Base-by-base conservation (phyloP, 2,888 invertebrate genomes). In the Baccha elongata region DNA sequence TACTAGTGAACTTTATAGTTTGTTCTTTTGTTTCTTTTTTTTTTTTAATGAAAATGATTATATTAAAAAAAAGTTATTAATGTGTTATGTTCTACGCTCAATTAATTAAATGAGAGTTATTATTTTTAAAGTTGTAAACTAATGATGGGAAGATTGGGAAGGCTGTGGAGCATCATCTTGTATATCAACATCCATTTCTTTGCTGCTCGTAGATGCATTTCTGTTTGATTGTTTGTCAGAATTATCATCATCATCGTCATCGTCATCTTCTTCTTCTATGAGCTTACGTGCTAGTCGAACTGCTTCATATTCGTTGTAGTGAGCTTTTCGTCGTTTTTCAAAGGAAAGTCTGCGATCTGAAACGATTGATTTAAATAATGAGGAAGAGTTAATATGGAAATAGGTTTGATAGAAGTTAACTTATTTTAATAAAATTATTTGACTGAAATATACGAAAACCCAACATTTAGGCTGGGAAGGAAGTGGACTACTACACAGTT, bases 261-360 rank as follows among this genome's bases (percentile, higher is more conserved):
- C 96, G 1, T 96, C 97, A 26, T 96, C 96, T 73, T 98, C 98
- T 88, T 98, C 96, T 86, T 96, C 94, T 92, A 98, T 93, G 85
- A 98, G 92, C 91, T 98, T 96, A 86, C 97, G 93, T 21, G 98
- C 98, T 88, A 98, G 91, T 90, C 97, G 96, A 6, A 99, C 95
- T 0, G 98, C 98, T 91, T 98, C 95, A 91, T 96, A 99, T 91
- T 99, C 99, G 91, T 99, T 98, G 91, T 99, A 99, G 88, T 99
- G 99, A 87, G 96, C 95, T 92, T 98, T 99, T 84, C 99, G 93
- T 89, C 98, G 98, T 86, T 94, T 94, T 91, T 98, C 97, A 88
- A 99, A 99, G 81, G 94, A 94, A 87, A 94, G 92, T 87, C 95
- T 93, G 87, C 94, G 94, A 86, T 92, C 95, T 94, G 87, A 40